Base-by-base conservation (phyloP, 1,140 invertebrate genomes). In the Diplogasteroides magnus region DNA sequence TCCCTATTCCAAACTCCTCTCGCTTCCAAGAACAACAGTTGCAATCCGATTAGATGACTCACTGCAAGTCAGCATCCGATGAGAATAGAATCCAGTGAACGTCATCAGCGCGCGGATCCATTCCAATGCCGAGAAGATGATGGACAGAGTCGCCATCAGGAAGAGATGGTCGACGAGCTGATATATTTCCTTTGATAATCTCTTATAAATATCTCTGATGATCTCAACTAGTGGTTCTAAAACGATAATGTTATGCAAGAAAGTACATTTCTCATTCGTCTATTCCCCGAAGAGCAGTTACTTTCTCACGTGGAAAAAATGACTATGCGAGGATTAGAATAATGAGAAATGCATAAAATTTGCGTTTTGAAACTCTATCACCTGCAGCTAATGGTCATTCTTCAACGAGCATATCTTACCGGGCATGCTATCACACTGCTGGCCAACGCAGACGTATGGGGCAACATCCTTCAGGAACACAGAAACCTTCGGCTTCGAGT, bases 51-150 rank as follows among this genome's bases (percentile, higher is more conserved):
- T 3, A 23, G 27, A 3, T 15, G 14, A 61, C 64, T 71, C 25
- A 71, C 69, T 74, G 68, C n/a, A 74, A 65, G 31, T 74, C 69
- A n/a, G 69, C 61, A 67, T 74, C 72, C 25, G 72, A 74, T 23
- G 72, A 74, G 59, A 74, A 74, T 2, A 74, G 59, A 26, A 74
- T 71, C 72, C 72, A 74, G 31, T 74, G 69, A 62, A 76, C 73
- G 23, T 64, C 67, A 28, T 74, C 69, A 23, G 72, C 72, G 19
- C 71, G 62, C 19, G 72, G 69, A 63, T 74, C 71, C 72, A 74
- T 72, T 31, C 72, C 72, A 23, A 74, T 67, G 65, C 63, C 72
- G 28, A 74, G 68, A n/a, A 74, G 63, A 59, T 74, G 72, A 60
- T 74, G 72, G 32, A 74, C 69, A 19, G 72, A 74, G 57, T 66